A percentile compares a stretch with the other conserved stretches of the same genome.
Conservation (phyloP, 2,113 vertebrate genomes). For the Myiozetetes cayanensis region DNA sequence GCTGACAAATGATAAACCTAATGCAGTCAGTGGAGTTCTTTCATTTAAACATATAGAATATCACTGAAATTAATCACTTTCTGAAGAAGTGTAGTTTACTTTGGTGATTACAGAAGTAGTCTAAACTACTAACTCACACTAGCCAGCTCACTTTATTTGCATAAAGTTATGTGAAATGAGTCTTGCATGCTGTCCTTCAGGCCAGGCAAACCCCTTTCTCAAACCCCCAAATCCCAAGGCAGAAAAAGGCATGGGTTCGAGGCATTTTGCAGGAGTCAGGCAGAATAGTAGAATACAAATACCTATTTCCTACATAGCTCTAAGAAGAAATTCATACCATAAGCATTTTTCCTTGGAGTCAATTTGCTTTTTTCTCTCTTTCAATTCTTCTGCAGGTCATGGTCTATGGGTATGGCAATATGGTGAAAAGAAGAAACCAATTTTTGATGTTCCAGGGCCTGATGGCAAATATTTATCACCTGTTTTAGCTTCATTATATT, state of each 20-base stretch:
- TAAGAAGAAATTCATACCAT: not conserved
- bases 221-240: not conserved
- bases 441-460: slow-evolving; percentile 88
- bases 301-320: not conserved
- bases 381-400: slow-evolving; percentile 78
- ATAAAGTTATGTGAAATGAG: not conserved
- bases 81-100: not conserved
- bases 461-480: slow-evolving; percentile 88
- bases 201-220: not conserved
- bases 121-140: not conserved
- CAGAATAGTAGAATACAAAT: not conserved
- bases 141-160: not conserved
- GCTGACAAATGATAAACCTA: not conserved
- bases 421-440: slow-evolving; percentile 83
- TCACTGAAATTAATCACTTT: not conserved
- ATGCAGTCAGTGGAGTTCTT: not conserved
- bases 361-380: slow-evolving; percentile 11
- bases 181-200: not conserved
- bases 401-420: slow-evolving; percentile 91
- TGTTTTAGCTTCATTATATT: slow-evolving; percentile 86
- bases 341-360: not conserved
- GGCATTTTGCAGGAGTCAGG: not conserved
- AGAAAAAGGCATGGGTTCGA: accelerated
- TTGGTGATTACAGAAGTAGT: not conserved
- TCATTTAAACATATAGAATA: not conserved